Conservation (phyloP, 2,797 vertebrate genomes). For the Myripristis jacobus region DNA sequence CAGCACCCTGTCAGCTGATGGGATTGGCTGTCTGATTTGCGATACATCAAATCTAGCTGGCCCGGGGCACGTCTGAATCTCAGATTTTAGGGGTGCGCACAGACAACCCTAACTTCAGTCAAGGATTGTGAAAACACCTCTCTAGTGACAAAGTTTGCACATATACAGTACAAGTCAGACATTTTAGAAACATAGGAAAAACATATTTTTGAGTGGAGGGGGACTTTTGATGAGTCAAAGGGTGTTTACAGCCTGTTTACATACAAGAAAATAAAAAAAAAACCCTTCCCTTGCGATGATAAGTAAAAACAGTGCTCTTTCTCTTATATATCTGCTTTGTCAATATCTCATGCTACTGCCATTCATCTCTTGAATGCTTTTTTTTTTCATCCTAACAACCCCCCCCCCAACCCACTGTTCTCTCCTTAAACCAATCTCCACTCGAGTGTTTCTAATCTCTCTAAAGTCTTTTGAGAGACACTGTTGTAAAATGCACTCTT, state of each 20-base stretch:
- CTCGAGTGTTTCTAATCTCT: constrained; percentile 72
- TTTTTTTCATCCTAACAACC: constrained; percentile 8
- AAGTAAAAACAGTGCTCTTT: constrained; percentile 9
- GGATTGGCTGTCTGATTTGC: no score
- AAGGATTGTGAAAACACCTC: no score
- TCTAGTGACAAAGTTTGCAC: no score
- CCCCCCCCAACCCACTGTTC: constrained; percentile 32
- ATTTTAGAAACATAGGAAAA: no score
- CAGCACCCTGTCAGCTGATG: no score
- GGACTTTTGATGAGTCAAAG: not conserved
- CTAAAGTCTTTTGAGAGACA: constrained; percentile 60
- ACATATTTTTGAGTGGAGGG: no score
- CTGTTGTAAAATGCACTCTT: constrained; percentile 53
- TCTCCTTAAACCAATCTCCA: constrained; percentile 60
- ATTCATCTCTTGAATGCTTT: constrained; percentile 26
- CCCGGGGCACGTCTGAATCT: no score
- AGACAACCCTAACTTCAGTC: no score
- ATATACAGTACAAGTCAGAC: no score
- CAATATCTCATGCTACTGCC: constrained; percentile 46
- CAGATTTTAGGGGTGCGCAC: no score
- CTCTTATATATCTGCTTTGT: constrained; percentile 9
- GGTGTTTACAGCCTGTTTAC: not conserved
- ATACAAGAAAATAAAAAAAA: not conserved
- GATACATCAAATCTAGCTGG: no score
- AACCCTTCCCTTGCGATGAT: not conserved